Base-by-base conservation (phyloP, 2,888 invertebrate species). In the Orthonychiurus folsomi region DNA sequence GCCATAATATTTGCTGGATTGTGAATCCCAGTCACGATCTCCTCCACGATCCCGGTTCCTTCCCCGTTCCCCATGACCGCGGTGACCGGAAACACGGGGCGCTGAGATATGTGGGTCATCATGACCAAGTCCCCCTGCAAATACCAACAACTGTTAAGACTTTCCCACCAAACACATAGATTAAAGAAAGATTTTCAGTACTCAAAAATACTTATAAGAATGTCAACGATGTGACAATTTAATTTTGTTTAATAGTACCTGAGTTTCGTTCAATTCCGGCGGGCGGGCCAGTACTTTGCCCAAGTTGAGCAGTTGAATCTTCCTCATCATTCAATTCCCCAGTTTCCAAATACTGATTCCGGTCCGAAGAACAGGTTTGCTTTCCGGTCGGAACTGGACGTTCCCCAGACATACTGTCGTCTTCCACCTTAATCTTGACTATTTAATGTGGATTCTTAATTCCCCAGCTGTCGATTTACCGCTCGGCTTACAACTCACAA, bases 281-380 rank as follows among this genome's bases (percentile, higher is more conserved):
- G 9, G 37, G 37, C 15, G 37, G 37, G 5, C 37, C 37, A 37
- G 37, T 15, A 9, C 37, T 15, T 9, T 5, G 15, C 5, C 5
- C 9, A 15, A 37, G 9, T 5, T 5, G 15, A 9, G 5, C 9
- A 37, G 37, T 37, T 15, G 9, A 9, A 56, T 25, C 25, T 2
- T 20, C 28, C 2, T 56, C 50, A 20, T 50, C 52, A 18, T 52
- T 52, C n/a, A 87, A 77, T 73, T 87, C 86, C 21, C 87, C 87
- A 1, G 87, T 88, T 77, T 87, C 87, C 63, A 88, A 77, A 75
- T 88, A 88, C 75, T 87, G 85, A 75, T 87, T 86, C 63, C 87
- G 80, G 72, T 88, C 87, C 23, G 59, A 59, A 12, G 59, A 2
- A 24, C 23, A 59, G 9, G 24, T 12, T 18, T 18, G 21, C 12